Conservation (phyloP, 2,113 vertebrate genomes). For the Scalopus aquaticus region DNA sequence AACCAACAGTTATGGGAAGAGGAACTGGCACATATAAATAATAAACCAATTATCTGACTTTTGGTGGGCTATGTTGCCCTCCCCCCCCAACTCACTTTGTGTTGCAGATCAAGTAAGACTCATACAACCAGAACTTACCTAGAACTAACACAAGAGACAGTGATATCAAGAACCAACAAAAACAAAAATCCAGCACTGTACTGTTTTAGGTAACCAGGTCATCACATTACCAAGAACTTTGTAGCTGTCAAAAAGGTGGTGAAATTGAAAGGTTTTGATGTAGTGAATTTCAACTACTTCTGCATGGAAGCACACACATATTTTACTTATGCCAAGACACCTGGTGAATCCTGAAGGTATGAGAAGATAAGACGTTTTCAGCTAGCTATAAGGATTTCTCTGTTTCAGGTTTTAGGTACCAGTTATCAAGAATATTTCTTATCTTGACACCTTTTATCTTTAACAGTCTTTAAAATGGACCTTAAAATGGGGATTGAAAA, state of each 20-base stretch:
- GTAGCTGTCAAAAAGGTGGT: background rate
- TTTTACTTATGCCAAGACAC: background rate
- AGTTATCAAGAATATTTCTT: constrained; percentile 57
- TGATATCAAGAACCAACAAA: background rate
- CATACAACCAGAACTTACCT: background rate
- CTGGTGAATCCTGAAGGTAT: background rate
- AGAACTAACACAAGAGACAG: constrained; percentile 5
- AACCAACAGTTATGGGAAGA: background rate
- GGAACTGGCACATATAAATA: background rate
- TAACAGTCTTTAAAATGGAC: constrained; percentile 41
- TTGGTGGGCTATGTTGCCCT: background rate
- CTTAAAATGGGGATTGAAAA: background rate
- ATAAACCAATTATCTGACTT: background rate
- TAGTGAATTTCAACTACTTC: background rate
- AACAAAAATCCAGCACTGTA: background rate
- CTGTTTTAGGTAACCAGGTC: background rate
- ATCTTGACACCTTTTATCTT: constrained; percentile 56
- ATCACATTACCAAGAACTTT: background rate
- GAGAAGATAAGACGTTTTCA: constrained; percentile 45
- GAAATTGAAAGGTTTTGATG: background rate
- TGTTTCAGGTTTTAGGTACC: constrained; percentile 43
- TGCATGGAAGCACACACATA: background rate
- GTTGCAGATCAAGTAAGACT: background rate
- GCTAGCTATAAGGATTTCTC: constrained; percentile 35
- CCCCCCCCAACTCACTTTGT: background rate